Conservation (phyloP, 2,113 vertebrate species). For the Engraulis encrasicolus region DNA sequence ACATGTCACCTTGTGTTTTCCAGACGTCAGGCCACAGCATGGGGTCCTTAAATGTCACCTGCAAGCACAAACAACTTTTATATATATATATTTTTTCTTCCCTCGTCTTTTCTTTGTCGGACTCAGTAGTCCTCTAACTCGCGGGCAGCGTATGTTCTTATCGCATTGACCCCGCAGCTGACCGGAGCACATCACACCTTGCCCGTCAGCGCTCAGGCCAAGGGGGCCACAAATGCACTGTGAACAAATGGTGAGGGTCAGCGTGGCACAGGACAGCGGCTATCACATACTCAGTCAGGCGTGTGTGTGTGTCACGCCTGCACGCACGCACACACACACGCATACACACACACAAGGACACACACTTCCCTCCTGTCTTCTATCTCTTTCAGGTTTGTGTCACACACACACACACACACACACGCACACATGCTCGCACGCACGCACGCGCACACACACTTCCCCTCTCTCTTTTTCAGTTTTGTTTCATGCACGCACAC, state of each 20-base stretch:
- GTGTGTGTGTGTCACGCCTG: not conserved
- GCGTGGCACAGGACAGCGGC: conserved; percentile 1
- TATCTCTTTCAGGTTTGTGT: no score
- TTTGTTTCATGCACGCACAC: not conserved
- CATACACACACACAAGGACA: no score
- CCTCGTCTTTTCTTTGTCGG: not conserved
- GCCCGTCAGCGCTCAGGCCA: conserved; percentile 17
- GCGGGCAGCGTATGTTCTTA: conserved; percentile 36
- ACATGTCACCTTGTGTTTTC: conserved; percentile 19
- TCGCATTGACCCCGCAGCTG: conserved; percentile 28
- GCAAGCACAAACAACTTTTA: conserved; percentile 32
- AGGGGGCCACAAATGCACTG: not conserved
- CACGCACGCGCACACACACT: not conserved
- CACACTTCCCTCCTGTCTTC: no score
- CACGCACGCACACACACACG: not conserved
- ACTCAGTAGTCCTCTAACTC: not conserved
- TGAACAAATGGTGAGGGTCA: not conserved
- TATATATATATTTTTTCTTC: no score
- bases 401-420: not conserved
- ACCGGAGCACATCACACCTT: conserved; percentile 6
- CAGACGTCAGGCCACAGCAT: conserved; percentile 32
- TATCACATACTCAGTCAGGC: no score
- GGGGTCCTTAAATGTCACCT: conserved; percentile 13
- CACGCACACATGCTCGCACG: not conserved
- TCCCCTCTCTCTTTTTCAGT: no score